A percentile compares a stretch with the other conserved stretches of the same genome.
phyloP scores from a whole-genome alignment of 2,888 invertebrate species.

The Caenorhabditis sp. region DNA sequence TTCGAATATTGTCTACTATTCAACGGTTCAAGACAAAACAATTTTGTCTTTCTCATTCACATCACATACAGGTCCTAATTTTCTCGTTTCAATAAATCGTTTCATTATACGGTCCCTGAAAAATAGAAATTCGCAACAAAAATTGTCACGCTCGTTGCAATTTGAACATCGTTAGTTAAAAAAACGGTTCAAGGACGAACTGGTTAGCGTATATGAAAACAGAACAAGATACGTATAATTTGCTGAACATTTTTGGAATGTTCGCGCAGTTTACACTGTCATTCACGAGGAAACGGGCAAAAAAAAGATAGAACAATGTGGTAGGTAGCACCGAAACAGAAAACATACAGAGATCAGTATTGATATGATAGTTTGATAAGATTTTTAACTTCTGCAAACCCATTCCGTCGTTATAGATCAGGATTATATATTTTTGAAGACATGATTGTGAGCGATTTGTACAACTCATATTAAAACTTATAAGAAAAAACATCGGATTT shows the following conservation, averaged over 20 bases:
- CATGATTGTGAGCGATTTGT: too few species aligned
- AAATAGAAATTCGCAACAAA: neutral
- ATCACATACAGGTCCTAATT: neutral
- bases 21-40: neutral
- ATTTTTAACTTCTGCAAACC: too few species aligned
- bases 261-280: neutral
- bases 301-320: neutral
- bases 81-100: neutral
- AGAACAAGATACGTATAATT: neutral
- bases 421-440: too few species aligned
- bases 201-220: neutral
- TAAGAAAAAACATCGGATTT: too few species aligned
- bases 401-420: too few species aligned
- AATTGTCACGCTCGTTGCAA: neutral
- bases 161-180: neutral
- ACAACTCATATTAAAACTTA: too few species aligned
- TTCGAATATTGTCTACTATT: neutral
- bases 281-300: neutral
- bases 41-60: constrained; percentile 3
- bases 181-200: neutral
- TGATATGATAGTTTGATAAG: neutral
- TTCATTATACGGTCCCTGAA: neutral
- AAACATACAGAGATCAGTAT: neutral
- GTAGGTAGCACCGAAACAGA: neutral
- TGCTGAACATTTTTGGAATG: neutral